These are phyloP conservation scores for Hyperoodon ampullatus DNA, from an alignment of 2,113 vertebrate genomes.

Conservation along the genomic window DNA sequence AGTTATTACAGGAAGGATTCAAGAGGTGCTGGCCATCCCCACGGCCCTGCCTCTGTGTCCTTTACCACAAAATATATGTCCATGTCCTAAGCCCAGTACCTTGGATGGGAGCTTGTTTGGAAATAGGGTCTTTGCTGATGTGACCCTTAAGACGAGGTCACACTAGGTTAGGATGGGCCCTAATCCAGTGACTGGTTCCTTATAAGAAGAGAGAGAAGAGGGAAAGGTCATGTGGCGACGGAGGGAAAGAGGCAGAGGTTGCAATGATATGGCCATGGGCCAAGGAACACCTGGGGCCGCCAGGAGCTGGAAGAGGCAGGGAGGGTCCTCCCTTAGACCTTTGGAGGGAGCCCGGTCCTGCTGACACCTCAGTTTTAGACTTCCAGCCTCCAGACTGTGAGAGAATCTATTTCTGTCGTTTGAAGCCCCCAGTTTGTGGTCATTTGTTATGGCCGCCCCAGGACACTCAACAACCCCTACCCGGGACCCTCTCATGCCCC, in stretches of 20 bases:
- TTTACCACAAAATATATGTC: neutral
- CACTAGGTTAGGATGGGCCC: neutral
- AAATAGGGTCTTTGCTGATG: neutral
- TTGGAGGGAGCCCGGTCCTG: neutral
- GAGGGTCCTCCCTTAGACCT: too few species aligned
- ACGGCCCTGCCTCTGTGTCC: too few species aligned
- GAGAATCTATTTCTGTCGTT: neutral
- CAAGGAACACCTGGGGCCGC: neutral
- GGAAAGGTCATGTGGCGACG: rapidly evolving
- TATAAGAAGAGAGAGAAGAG: too few species aligned
- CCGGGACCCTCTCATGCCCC: neutral
- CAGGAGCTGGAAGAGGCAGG: neutral
- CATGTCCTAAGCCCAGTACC: neutral
- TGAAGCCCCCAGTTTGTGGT: rapidly evolving
- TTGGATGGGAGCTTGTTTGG: neutral
- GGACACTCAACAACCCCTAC: neutral
- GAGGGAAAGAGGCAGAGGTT: neutral
- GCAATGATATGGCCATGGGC: rapidly evolving
- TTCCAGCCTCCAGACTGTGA: neutral
- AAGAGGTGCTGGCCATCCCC: neutral
- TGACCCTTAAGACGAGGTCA: neutral
- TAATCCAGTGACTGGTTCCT: neutral
- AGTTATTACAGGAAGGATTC: neutral
- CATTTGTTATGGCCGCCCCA: too few species aligned
- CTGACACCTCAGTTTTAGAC: neutral